Conservation (phyloP, 2,113 vertebrate genomes). For the Todiramphus saurophagus region DNA sequence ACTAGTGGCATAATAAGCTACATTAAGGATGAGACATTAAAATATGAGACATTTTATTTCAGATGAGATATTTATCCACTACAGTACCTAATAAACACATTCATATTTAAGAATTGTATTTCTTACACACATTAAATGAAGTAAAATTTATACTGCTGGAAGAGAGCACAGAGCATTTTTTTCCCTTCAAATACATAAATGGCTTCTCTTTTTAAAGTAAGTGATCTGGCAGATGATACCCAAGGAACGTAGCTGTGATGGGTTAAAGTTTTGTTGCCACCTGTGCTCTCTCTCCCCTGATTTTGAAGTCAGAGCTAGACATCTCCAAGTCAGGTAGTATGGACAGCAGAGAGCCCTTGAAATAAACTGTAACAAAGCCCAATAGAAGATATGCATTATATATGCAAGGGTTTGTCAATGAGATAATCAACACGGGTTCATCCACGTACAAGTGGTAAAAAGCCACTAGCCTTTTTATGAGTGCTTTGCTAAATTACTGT, state of each 20-base stretch:
- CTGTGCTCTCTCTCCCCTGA: too few species aligned
- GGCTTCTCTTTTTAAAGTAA: not conserved
- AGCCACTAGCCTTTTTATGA: not conserved
- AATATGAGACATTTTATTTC: not conserved
- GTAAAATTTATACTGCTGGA: not conserved
- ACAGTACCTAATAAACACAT: not conserved
- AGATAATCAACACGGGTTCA: not conserved
- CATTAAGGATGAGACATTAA: not conserved
- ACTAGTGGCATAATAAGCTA: not conserved
- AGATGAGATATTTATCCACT: not conserved
- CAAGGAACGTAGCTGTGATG: not conserved
- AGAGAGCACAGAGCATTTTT: not conserved
- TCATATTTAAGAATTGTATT: not conserved
- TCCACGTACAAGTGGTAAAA: not conserved
- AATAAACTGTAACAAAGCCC: not conserved
- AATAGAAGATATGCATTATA: too few species aligned
- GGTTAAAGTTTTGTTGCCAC: not conserved
- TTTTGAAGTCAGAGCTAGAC: not conserved
- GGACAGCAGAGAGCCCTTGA: not conserved
- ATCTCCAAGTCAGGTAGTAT: not conserved
- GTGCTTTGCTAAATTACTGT: not conserved
- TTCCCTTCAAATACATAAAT: not conserved
- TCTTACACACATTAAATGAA: not conserved
- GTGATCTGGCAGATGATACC: not conserved
- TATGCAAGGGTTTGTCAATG: not conserved